Conservation (phyloP, 1,140 invertebrate species). For the Matsumurasca onukii region DNA sequence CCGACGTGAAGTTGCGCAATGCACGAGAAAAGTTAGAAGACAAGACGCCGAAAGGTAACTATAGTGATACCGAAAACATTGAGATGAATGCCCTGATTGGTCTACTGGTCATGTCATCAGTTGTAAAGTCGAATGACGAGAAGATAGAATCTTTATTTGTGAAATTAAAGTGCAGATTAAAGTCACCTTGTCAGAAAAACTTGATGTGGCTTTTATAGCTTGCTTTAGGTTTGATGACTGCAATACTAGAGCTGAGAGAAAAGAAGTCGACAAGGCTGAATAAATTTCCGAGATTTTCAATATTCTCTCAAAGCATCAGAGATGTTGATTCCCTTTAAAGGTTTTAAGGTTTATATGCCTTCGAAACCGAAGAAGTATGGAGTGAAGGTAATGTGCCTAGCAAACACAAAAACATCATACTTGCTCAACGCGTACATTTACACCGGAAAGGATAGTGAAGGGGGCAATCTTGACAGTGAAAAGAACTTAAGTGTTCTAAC, state of each 20-base stretch:
- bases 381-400: constrained; percentile 32
- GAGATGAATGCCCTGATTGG: neutral
- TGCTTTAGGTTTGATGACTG: constrained; percentile 26
- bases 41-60: neutral
- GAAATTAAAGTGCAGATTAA: neutral
- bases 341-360: constrained; percentile 50
- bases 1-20: neutral
- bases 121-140: neutral
- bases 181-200: neutral
- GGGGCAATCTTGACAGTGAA: neutral
- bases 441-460: constrained; percentile 18
- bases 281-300: constrained; percentile 10
- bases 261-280: constrained; percentile 9
- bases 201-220: neutral
- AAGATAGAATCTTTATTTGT: neutral
- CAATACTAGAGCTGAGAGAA: constrained; percentile 4
- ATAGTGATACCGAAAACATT: neutral
- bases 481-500: neutral
- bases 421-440: constrained; percentile 43
- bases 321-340: constrained; percentile 39
- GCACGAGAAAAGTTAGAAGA: neutral
- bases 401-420: constrained; percentile 39
- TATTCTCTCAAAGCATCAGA: constrained; percentile 1
- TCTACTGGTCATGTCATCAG: neutral
- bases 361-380: constrained; percentile 52